Conservation (phyloP, 2,797 vertebrate genomes). For the Galaxias olidus region DNA sequence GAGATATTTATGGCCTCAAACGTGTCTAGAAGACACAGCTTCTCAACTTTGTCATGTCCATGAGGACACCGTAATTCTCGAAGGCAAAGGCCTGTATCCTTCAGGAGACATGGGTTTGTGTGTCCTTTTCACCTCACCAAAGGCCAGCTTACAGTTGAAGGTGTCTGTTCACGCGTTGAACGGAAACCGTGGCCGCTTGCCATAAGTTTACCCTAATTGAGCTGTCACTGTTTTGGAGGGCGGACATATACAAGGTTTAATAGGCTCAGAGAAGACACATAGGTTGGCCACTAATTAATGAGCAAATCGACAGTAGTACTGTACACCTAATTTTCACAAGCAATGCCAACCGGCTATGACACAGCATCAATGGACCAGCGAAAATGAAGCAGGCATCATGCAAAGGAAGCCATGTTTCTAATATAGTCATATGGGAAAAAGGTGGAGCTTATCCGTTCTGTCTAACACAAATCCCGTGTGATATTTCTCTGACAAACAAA, state of each 20-base stretch:
- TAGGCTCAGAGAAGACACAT: constrained; percentile 21
- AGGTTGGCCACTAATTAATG: constrained; percentile 33
- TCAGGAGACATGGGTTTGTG: constrained; percentile 11
- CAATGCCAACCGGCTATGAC: constrained; percentile 5
- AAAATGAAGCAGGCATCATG: background rate
- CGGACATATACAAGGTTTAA: constrained; percentile 19
- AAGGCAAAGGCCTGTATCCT: background rate
- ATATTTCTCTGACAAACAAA: too few species aligned
- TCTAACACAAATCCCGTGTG: too few species aligned
- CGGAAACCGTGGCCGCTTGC: constrained; percentile 10
- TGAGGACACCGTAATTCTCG: too few species aligned
- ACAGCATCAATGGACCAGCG: too few species aligned
- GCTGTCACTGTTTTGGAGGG: constrained; percentile 8
- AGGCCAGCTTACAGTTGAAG: constrained; percentile 15
- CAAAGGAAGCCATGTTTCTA: background rate
- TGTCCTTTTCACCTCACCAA: background rate
- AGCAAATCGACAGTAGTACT: background rate
- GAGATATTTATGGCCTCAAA: too few species aligned
- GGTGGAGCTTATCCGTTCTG: too few species aligned
- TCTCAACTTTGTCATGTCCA: too few species aligned
- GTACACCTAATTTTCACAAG: constrained; percentile 2
- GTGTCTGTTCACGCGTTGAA: constrained; percentile 14
- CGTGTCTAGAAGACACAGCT: too few species aligned
- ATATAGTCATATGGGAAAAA: background rate
- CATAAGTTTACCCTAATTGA: constrained; percentile 25